Evolutionary conservation across 2,888 invertebrate species (phyloP), one percentile per base, ranked within the genome.

Genomic region (Dorcus hopei): DNA sequence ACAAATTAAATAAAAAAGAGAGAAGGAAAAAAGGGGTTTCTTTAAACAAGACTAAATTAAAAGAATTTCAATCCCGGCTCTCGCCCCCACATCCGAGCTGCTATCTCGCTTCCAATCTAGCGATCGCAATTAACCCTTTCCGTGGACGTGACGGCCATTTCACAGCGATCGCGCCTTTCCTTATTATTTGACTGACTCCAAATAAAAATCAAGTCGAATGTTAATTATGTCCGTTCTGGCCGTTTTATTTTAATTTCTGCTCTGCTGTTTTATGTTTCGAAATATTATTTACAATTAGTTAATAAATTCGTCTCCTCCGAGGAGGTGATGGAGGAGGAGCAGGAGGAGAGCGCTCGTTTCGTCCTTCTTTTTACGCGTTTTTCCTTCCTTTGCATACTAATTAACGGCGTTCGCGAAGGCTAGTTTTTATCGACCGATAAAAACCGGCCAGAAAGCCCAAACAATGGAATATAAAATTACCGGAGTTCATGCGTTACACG

Each of bases 11-110:
- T 74, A 74, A 74, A 74, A 72, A 69, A 67, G 38, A 41, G 52
- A 14, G 41, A 49, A 45, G 54, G 65, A 66, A 67, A 71, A 73
- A 72, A 69, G 74, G 74, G 71, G 75, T 76, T 56, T 75, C 74
- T 74, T 74, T 71, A 76, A 76, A 75, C 74, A 74, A 72, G 72
- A 73, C 73, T 74, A 74, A 75, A 75, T 75, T 75, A 74, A 74
- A 76, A 75, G 74, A 74, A 74, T 73, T 74, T 72, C 74, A 74
- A 74, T 75, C 72, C 68, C 72, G 48, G 14, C 38, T n/a, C 49
- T 14, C 14, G 52, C 11, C 23, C n/a, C 26, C 19, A 45, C 33
- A 43, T n/a, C 49, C n/a, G n/a, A 33, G 11, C 39, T 49, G 38
- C 40, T 26, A 33, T 54, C 45, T 45, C 26, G 8, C 7, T 41